Base-by-base conservation (phyloP, 1,140 invertebrate species). In the Daktulosphaira vitifoliae region DNA sequence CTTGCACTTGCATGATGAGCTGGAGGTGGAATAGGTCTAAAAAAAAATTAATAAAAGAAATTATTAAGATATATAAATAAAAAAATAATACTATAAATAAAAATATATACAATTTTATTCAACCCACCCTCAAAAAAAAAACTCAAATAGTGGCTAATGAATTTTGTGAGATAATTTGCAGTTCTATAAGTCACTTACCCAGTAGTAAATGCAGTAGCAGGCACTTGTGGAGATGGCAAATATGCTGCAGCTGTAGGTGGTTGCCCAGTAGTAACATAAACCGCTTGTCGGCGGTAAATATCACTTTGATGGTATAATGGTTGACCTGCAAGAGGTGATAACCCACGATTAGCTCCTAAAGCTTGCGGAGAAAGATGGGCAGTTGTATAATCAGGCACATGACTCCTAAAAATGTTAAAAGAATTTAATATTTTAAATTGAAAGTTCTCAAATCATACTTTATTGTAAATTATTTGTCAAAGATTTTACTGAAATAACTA, bases 1-100 rank as follows among this genome's bases (percentile, higher is more conserved):
- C 88, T 78, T 67, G 87, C 86, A 71, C 85, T 88, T 71, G 85
- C 85, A 76, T 92, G 89, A 76, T 91, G 89, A 37, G 89, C 89
- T 67, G 89, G 89, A 11, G 89, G 89, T 65, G 88, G 86, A 68
- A 87, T 81, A 48, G 85, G 81, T 74, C 82, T 86, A 74, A 20
- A 71, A 68, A 65, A 66, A 66, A 68, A 67, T 37, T 39, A 66
- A 70, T 54, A 29, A 33, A 13, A 6, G n/a, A 7, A 23, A 22
- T 5, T 46, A 3, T 52, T 38, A 56, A 15, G 3, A 53, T 68
- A 37, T 23, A 50, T 16, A 0, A 18, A 23, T 56, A 22, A 37
- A 50, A 48, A 3, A 37, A n/a, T n/a, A n/a, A n/a, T n/a, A n/a
- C n/a, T n/a, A 33, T 20, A 48, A 64, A 16, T 46, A 48, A 16